Evolutionary conservation across 2,797 vertebrate genomes (phyloP), one percentile per base, ranked within the genome.

Genomic region (Typhlichthys eigenmanni): DNA sequence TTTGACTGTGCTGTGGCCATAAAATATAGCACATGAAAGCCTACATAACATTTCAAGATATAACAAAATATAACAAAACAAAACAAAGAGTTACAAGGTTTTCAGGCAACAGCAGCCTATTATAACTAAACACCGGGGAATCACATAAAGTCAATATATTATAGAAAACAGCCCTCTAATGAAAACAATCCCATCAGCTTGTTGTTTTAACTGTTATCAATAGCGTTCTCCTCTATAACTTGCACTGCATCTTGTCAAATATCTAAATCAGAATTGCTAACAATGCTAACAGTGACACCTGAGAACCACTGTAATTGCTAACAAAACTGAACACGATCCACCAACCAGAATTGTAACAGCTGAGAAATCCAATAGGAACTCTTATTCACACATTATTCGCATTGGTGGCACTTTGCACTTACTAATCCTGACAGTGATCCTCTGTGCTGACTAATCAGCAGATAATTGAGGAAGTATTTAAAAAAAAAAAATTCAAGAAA

Each of bases 101-200:
- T 68, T 78, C 63, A 69, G 72, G 66, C 62, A 75, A 75, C 78
- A 80, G 61, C 74, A 83, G 71, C 61, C 68, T 59, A 34, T 60
- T 61, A 46, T 16, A 47, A 16, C 45, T 24, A 45, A 47, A 62
- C 45, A 72, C 58, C 55, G 38, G 62, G 63, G 48, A 68, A 74
- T 72, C 55, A 71, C 55, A 77, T 60, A 55, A 64, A 62, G 24
- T 58, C 51, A 72, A 81, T 61, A 62, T 80, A 72, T 83, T 62
- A 62, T 80, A 80, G 53, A 79, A 83, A 83, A 82, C 43, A 82
- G 78, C 73, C 73, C 70, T 83, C 64, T 50, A 38, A 29, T 51
- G 55, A 72, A 72, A 75, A 68, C 71, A 75, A 63, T 59, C 17
- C 16, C 47, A n/a, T 51, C 24, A 58, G 68, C 52, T 52, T 4